phyloP scores from a whole-genome alignment of 1,140 invertebrate genomes.

The Eriocheir sinensis region DNA sequence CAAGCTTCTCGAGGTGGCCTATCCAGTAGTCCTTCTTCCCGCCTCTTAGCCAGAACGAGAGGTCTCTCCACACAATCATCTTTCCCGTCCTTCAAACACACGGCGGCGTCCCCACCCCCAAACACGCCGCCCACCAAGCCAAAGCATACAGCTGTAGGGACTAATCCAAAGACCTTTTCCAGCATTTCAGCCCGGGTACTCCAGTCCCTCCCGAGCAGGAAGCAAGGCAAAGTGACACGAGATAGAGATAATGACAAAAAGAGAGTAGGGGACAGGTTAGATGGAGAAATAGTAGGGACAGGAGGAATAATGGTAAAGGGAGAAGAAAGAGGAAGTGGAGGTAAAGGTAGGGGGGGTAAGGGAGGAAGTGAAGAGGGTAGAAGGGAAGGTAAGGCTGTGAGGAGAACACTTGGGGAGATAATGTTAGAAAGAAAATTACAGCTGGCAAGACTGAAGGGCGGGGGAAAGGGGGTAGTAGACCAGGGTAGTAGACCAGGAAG shows the following conservation, averaged over 20 bases:
- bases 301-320: too few relatives aligned
- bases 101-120: not conserved
- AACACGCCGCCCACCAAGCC: not conserved
- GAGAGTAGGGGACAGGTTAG: not conserved
- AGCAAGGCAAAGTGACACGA: not conserved
- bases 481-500: not conserved
- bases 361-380: not conserved
- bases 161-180: constrained; percentile 24
- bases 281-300: not conserved
- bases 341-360: not conserved
- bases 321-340: not conserved
- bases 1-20: not conserved
- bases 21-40: not conserved
- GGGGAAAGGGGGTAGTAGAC: not conserved
- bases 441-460: not conserved
- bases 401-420: not conserved
- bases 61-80: not conserved
- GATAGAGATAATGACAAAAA: not conserved
- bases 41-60: not conserved
- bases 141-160: not conserved
- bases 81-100: not conserved
- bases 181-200: not conserved
- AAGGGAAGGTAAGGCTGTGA: not conserved
- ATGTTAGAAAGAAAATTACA: not conserved
- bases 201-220: not conserved